Evolutionary conservation across 1,140 invertebrate genomes (phyloP).

Genomic region (Sweltsa coloradensis): DNA sequence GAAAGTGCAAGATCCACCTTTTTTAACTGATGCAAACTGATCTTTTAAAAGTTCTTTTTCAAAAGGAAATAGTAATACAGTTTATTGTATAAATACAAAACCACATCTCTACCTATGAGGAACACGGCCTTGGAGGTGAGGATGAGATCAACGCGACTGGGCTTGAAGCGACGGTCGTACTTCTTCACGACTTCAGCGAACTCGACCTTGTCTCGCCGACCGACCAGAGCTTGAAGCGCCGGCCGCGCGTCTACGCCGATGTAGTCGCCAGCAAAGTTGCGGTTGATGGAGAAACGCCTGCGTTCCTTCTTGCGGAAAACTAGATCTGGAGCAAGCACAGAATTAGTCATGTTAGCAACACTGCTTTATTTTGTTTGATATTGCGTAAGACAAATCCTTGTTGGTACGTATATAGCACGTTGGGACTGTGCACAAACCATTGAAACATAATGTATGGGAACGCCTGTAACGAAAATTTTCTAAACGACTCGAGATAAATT

Average conservation of each 20-base stretch:
- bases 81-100: too few relatives aligned
- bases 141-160: constrained; percentile 50
- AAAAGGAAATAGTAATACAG: too few relatives aligned
- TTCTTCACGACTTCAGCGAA: constrained; percentile 59
- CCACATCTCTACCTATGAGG: constrained; percentile 42
- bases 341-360: background rate
- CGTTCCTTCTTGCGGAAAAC: constrained; percentile 56
- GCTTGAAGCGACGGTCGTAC: constrained; percentile 58
- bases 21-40: too few relatives aligned
- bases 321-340: constrained; percentile 30
- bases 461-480: too few relatives aligned
- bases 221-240: constrained; percentile 40
- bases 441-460: too few relatives aligned
- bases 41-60: too few relatives aligned
- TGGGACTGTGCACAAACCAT: background rate
- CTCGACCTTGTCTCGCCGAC: constrained; percentile 52
- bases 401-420: too few relatives aligned
- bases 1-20: too few relatives aligned
- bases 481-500: too few relatives aligned
- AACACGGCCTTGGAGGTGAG: constrained; percentile 47
- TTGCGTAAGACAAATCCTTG: too few relatives aligned
- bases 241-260: constrained; percentile 55
- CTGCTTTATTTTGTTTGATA: too few relatives aligned
- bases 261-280: constrained; percentile 65
- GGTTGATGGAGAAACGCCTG: constrained; percentile 48